Percentiles rank a stretch among this genome's conserved stretches.
Evolutionary conservation across 2,888 invertebrate species (phyloP).

Genomic region (Drosophila leonis): DNA sequence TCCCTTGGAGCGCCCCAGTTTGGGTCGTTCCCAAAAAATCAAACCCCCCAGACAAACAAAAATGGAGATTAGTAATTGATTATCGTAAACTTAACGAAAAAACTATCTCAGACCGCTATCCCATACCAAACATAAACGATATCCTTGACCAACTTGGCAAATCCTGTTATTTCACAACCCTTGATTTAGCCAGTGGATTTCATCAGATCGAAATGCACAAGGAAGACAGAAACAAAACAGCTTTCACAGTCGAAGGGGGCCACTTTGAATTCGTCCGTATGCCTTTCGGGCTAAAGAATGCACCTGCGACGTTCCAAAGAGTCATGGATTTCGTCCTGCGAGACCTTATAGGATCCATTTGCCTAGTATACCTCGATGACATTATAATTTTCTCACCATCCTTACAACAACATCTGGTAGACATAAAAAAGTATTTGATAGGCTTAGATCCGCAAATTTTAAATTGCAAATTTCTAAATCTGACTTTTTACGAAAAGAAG

Average conservation of each 20-base stretch:
- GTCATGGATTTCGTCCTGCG: neutral
- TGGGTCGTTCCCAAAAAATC: too few species aligned
- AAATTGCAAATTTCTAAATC: neutral
- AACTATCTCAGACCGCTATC: constrained; percentile 18
- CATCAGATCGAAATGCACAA: constrained; percentile 7
- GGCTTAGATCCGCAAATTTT: constrained; percentile 4
- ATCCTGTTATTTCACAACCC: constrained; percentile 13
- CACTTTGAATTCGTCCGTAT: constrained; percentile 16
- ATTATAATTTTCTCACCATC: neutral
- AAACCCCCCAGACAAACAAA: too few species aligned
- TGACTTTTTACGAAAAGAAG: neutral
- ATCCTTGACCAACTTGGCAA: constrained; percentile 8
- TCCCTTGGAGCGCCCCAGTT: too few species aligned
- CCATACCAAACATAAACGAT: constrained; percentile 22
- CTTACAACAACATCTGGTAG: neutral
- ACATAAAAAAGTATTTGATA: neutral
- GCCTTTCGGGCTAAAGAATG: constrained; percentile 17
- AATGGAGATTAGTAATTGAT: too few species aligned
- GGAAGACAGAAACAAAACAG: neutral
- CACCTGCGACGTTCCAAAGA: neutral
- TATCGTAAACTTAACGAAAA: constrained; percentile 16
- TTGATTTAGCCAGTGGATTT: constrained; percentile 16
- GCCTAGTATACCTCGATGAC: neutral
- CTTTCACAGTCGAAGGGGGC: constrained; percentile 15
- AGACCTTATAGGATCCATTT: neutral